Evolutionary conservation across 2,888 invertebrate species (phyloP).

Genomic region (Erpobdella octoculata): DNA sequence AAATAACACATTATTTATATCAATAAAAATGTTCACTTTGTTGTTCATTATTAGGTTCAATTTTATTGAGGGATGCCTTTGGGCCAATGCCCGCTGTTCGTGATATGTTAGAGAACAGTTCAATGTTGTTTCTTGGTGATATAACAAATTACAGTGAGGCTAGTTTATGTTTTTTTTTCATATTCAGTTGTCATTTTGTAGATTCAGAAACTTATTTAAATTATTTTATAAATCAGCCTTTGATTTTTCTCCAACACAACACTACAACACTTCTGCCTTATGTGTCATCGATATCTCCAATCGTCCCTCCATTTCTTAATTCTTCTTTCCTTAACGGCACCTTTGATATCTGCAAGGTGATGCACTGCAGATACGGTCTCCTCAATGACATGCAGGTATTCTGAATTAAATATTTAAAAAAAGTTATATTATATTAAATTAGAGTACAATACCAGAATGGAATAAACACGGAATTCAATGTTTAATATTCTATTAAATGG

Average conservation of each 20-base stretch:
- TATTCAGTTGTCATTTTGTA: neutral
- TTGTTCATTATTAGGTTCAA: too few relatives aligned
- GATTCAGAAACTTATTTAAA: neutral
- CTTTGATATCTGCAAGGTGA: neutral
- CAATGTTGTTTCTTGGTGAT: neutral
- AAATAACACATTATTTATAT: neutral
- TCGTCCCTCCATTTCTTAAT: neutral
- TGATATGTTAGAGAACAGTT: neutral
- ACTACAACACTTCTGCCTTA: neutral
- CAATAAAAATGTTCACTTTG: too few relatives aligned
- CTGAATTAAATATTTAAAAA: neutral
- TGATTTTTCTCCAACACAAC: neutral
- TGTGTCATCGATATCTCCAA: neutral
- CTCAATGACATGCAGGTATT: conserved; percentile 22
- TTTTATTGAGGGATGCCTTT: conserved; percentile 59
- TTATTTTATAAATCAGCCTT: neutral
- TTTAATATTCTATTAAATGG: too few relatives aligned
- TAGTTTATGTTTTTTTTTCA: too few relatives aligned
- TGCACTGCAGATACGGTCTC: conserved; percentile 10
- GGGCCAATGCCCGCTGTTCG: conserved; percentile 37
- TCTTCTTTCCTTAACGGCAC: neutral
- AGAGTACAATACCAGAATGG: too few relatives aligned
- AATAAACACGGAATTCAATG: too few relatives aligned
- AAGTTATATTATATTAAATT: too few relatives aligned
- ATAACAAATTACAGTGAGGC: neutral